Evolutionary conservation across 2,113 vertebrate genomes (phyloP), one percentile per base, ranked within the genome.

Genomic region (Hyla sarda): DNA sequence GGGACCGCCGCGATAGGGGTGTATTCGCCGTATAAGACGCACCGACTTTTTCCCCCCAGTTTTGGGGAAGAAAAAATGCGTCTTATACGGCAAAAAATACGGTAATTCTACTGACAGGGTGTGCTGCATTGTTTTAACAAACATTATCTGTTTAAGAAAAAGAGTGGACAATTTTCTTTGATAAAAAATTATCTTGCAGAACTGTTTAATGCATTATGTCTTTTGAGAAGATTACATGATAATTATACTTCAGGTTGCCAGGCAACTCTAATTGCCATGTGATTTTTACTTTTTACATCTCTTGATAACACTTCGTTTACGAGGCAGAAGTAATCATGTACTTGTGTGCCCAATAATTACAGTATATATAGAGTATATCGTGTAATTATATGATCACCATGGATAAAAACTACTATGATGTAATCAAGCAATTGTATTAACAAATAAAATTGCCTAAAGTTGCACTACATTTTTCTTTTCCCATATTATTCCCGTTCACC

Each of bases 241-340:
- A 86, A 86, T 86, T 86, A 86, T 60, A 86, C 84, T 86, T 81
- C n/a, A 86, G 48, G 84, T 86, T 86, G 84, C 84, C 84, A 81
- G 84, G 84, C 84, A 86, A 86, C 84, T 86, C 76, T 86, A 86
- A 86, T 86, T 86, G 71, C 84, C 76, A 86, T 86, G 84, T 73
- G 84, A 81, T 86, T 81, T 81, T 67, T 86, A 86, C 67, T 86
- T 86, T 85, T 86, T 81, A 74, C 84, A 81, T 86, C 84, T 86
- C 76, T 81, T 86, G 84, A 81, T 81, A 86, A 86, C 65, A 81
- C 76, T 80, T 86, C 72, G 62, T 80, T 86, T 80, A 54, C 25
- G 48, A 86, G 48, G 84, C 84, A 86, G 84, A 86, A 86, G 80
- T 86, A 86, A 86, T 86, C 62, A 86, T 86, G 77, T 73, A 81